Base-by-base conservation (phyloP, 1,140 invertebrate genomes). In the Heliothis subflexa region DNA sequence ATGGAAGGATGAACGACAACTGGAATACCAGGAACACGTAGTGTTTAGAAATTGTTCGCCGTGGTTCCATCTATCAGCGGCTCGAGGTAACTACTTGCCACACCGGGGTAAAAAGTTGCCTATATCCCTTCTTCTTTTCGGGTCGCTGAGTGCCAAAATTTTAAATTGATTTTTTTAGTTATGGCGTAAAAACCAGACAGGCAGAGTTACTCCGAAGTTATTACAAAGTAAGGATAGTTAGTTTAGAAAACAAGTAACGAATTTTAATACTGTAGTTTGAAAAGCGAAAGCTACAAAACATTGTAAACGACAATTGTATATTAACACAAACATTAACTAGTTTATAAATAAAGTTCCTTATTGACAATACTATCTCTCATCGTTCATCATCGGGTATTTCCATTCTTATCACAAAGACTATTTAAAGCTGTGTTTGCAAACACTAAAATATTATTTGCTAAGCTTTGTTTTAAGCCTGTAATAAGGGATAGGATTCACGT, bases 311-410 rank as follows among this genome's bases (percentile, higher is more conserved):
- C 25, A 40, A 40, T 28, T 40, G 14, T 62, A 40, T 40, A 45
- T 40, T 62, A 40, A 13, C 18, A 18, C 18, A 10, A 18, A 1
- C 14, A 10, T 62, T 28, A 62, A 16, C 28, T 16, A 62, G 28
- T 62, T 33, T 62, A 62, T 33, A 40, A 62, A 40, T 62, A 62
- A 62, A 62, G 12, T 40, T 62, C 59, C 59, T 62, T 62, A 62
- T 45, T 62, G 33, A 62, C 33, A 62, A 7, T 16, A n/a, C 40
- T 74, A 62, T 49, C 62, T 50, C 62, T 33, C 25, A 62, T 68
- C 62, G 75, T 66, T 75, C 62, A 70, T 52, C 72, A 21, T 18
- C 45, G 66, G 78, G 21, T 55, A n/a, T 80, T 84, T 84, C 80
- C 80, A 84, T 57, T 70, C 54, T 45, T 73, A 59, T 57, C 54